Conservation (phyloP, 1,140 invertebrate genomes). For the Tetramorium alpestre region DNA sequence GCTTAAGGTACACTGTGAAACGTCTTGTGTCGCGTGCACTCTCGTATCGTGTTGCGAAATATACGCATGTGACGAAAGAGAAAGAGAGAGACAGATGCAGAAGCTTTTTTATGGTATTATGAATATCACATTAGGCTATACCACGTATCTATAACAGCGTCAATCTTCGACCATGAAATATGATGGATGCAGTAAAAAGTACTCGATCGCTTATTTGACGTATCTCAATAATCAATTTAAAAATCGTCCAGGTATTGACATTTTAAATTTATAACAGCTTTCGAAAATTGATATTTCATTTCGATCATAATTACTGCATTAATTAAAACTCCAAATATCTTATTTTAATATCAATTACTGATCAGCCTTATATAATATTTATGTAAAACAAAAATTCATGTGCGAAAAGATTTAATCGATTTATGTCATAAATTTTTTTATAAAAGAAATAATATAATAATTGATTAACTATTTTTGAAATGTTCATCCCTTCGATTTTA, state of each 20-base stretch:
- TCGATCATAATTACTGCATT: constrained; percentile 4
- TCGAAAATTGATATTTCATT: constrained; percentile 25
- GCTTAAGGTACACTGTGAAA: constrained; percentile 56
- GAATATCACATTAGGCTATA: constrained; percentile 68
- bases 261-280: constrained; percentile 7
- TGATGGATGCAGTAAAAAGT: constrained; percentile 44
- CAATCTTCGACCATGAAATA: constrained; percentile 54
- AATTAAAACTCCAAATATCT: constrained; percentile 15
- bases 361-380: background rate
- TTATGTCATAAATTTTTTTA: background rate
- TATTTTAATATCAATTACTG: background rate
- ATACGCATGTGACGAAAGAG: constrained; percentile 8
- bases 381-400: background rate
- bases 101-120: constrained; percentile 59
- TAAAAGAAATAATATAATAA: background rate
- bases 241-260: background rate
- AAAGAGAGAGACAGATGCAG: constrained; percentile 32
- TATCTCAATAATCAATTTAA: constrained; percentile 42
- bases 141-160: constrained; percentile 50
- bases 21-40: constrained; percentile 40
- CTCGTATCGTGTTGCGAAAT: constrained; percentile 48
- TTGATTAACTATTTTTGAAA: background rate
- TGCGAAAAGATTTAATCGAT: background rate
- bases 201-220: constrained; percentile 33
- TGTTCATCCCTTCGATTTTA: background rate